Conservation (phyloP, 2,797 vertebrate species). For the Galago senegalensis region DNA sequence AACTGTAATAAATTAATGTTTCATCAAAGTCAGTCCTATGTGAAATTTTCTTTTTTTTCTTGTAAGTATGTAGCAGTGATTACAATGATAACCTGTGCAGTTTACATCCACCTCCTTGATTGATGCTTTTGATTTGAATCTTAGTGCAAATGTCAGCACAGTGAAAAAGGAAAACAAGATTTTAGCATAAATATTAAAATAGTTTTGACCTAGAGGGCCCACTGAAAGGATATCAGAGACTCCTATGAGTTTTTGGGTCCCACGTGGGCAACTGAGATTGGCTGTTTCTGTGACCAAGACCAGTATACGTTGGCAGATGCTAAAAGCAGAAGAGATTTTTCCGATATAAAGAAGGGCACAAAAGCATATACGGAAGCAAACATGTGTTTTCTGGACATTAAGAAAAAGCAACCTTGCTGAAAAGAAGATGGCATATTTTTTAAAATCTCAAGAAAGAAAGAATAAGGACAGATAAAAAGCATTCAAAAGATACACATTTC, state of each 20-base stretch:
- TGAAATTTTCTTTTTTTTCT: not conserved
- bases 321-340: not conserved
- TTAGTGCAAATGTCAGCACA: not conserved
- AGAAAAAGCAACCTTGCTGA: constrained; percentile 1
- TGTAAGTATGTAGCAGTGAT: not conserved
- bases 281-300: not conserved
- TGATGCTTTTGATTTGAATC: not conserved
- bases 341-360: not conserved
- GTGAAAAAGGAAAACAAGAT: not conserved
- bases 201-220: not conserved
- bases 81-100: rapidly evolving
- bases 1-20: not conserved
- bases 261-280: not conserved
- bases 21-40: not conserved
- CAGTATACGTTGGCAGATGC: not conserved
- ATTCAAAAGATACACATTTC: not conserved
- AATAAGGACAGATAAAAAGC: not conserved
- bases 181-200: constrained; percentile 9
- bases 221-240: not conserved
- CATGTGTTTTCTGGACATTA: not conserved
- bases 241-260: not conserved
- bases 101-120: not conserved
- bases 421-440: not conserved
- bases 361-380: not conserved
- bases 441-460: not conserved